These are phyloP conservation scores for Danionella dracula DNA, from an alignment of 2,797 vertebrate genomes.

Conservation along the genomic window DNA sequence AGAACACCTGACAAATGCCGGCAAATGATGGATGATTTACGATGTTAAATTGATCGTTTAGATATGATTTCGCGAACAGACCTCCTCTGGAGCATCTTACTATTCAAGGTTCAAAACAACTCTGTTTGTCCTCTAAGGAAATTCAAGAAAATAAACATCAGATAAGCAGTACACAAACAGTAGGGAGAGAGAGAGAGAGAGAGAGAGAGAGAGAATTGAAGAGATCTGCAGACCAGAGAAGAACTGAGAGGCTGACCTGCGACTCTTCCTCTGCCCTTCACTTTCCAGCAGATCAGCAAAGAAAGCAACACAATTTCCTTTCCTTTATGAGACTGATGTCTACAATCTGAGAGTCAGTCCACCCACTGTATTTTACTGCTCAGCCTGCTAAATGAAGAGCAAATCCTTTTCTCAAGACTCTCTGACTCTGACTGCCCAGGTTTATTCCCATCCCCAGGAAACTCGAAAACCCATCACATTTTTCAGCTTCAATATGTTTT, in stretches of 20 bases:
- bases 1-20: background rate
- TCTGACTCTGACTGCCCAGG: conserved; percentile 22
- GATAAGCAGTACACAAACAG: background rate
- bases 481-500: conserved; percentile 38
- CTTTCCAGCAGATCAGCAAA: conserved; percentile 46
- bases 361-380: conserved; percentile 52
- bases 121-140: background rate
- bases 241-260: conserved; percentile 11
- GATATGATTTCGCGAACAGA: background rate
- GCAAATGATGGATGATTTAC: conserved; percentile 3
- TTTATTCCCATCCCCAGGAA: conserved; percentile 34
- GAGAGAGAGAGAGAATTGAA: background rate
- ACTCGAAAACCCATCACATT: conserved; percentile 50
- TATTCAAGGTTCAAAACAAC: background rate
- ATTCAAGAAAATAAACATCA: background rate
- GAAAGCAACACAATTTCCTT: conserved; percentile 60
- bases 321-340: conserved; percentile 60
- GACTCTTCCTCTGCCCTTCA: conserved; percentile 57
- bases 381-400: conserved; percentile 45
- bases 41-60: background rate
- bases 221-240: background rate
- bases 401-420: background rate
- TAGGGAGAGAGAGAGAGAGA: background rate
- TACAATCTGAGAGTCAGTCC: conserved; percentile 64
- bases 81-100: background rate